Conservation (phyloP, 2,797 vertebrate species). For the Macropodus opercularis region DNA sequence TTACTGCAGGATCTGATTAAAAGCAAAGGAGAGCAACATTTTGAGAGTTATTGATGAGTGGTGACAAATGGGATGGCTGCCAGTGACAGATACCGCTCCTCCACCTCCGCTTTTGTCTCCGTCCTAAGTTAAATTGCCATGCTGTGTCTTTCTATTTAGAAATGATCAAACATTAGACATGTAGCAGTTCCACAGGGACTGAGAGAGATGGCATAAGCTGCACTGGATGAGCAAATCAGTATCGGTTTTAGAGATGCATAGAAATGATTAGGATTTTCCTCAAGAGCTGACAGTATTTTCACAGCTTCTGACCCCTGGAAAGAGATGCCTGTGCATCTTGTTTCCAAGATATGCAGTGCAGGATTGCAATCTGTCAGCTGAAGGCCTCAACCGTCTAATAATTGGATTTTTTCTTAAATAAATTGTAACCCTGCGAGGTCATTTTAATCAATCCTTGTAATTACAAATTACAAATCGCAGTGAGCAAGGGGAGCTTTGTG, state of each 20-base stretch:
- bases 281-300: slow-evolving; percentile 38
- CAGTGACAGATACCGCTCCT: slow-evolving; percentile 36
- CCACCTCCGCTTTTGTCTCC: slow-evolving; percentile 36
- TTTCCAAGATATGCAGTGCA: slow-evolving; percentile 56
- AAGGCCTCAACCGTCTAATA: slow-evolving; percentile 70
- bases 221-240: slow-evolving; percentile 35
- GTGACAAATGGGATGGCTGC: slow-evolving; percentile 64
- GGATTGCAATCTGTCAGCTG: slow-evolving; percentile 69
- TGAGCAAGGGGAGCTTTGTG: slow-evolving; percentile 62
- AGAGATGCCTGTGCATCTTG: slow-evolving; percentile 19
- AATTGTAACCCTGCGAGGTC: slow-evolving; percentile 76
- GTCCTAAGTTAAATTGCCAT: slow-evolving; percentile 25
- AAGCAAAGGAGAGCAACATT: slow-evolving; percentile 58
- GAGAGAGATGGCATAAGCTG: slow-evolving; percentile 2
- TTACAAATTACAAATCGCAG: slow-evolving; percentile 79
- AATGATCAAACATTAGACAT: slow-evolving; percentile 8
- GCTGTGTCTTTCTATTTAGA: slow-evolving; percentile 14
- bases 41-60: slow-evolving; percentile 68
- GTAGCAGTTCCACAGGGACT: slow-evolving; percentile 1
- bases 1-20: slow-evolving; percentile 71
- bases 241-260: slow-evolving; percentile 30
- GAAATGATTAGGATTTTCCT: slow-evolving; percentile 28
- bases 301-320: slow-evolving; percentile 46
- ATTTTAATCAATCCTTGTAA: slow-evolving; percentile 84
- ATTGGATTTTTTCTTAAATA: slow-evolving; percentile 76